phyloP scores from a whole-genome alignment of 2,113 vertebrate genomes.

The Castor canadensis region DNA sequence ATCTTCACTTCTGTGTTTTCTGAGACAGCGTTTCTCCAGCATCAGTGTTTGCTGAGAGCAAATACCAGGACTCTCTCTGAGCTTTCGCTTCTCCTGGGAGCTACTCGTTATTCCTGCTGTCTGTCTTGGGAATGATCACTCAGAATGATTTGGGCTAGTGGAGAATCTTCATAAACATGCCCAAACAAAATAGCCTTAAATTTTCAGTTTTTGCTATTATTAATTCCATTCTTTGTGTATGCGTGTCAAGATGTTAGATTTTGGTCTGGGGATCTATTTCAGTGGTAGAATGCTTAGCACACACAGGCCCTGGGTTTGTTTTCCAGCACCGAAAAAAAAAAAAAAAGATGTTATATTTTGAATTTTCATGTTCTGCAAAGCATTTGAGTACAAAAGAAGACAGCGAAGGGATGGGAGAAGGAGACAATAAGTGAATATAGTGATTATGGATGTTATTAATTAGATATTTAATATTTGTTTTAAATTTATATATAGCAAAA shows the following conservation, averaged over 20 bases:
- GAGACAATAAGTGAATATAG: background rate
- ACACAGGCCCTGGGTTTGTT: background rate
- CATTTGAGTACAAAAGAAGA: too few relatives aligned
- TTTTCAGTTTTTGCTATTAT: background rate
- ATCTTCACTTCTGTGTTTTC: background rate
- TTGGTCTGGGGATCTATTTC: background rate
- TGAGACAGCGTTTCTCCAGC: background rate
- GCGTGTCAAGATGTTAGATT: background rate
- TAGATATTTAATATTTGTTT: background rate
- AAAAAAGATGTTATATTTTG: background rate
- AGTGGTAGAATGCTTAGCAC: background rate
- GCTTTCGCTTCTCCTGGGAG: background rate
- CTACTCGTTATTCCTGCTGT: background rate
- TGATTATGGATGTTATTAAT: background rate
- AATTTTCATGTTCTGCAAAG: background rate
- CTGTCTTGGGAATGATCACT: background rate
- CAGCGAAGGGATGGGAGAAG: background rate
- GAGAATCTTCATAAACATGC: background rate
- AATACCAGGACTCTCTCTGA: background rate
- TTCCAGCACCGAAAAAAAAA: background rate
- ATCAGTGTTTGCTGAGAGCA: background rate
- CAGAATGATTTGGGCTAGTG: background rate
- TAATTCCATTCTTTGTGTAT: constrained; percentile 4
- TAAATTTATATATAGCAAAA: background rate
- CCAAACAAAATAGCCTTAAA: background rate